These are phyloP conservation scores for Polydesmus complanatus DNA, from an alignment of 2,888 invertebrate genomes.

Conservation along the genomic window DNA sequence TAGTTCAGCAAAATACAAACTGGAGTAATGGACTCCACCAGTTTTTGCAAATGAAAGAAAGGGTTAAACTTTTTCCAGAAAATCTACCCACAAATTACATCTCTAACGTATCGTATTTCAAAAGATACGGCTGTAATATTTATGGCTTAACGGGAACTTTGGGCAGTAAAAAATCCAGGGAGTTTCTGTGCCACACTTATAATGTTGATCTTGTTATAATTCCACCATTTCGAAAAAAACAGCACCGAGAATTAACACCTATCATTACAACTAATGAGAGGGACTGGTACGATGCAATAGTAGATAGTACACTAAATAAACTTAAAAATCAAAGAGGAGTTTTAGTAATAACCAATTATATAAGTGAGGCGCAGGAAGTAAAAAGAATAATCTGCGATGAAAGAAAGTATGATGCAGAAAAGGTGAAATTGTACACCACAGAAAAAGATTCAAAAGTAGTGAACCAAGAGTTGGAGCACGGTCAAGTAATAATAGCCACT, in stretches of 20 bases:
- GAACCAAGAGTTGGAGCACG: slow-evolving; percentile 18
- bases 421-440: slow-evolving; percentile 15
- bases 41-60: slow-evolving; percentile 33
- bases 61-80: slow-evolving; percentile 25
- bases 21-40: slow-evolving; percentile 34
- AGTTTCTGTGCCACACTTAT: slow-evolving; percentile 26
- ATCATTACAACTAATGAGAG: background rate
- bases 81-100: slow-evolving; percentile 31
- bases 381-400: slow-evolving; percentile 20
- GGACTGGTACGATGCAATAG: background rate
- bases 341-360: slow-evolving; percentile 28
- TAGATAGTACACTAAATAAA: background rate
- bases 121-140: slow-evolving; percentile 25
- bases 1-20: slow-evolving; percentile 28
- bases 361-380: slow-evolving; percentile 23
- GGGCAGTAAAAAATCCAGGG: slow-evolving; percentile 27
- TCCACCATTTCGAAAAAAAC: slow-evolving; percentile 26
- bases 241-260: background rate
- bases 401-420: slow-evolving; percentile 14
- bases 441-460: slow-evolving; percentile 21
- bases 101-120: slow-evolving; percentile 30
- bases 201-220: slow-evolving; percentile 26
- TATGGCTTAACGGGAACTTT: slow-evolving; percentile 33
- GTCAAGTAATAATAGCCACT: slow-evolving; percentile 29
- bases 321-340: slow-evolving; percentile 23